Evolutionary conservation across 2,113 vertebrate genomes (phyloP), one percentile per base, ranked within the genome.

Genomic region (Oncorhynchus nerka): DNA sequence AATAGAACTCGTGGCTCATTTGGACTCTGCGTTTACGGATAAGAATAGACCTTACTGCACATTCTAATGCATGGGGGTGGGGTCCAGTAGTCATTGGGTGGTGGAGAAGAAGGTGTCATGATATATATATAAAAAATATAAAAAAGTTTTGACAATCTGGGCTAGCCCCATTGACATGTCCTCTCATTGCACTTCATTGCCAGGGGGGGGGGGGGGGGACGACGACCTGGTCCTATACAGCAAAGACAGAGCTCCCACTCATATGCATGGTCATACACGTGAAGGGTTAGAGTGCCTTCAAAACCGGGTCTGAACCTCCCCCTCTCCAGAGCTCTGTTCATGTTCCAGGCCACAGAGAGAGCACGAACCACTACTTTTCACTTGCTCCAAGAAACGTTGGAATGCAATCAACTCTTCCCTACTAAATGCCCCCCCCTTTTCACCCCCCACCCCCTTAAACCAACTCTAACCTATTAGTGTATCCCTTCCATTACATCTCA

Each of bases 331-430:
- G 16, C 62, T 82, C 19, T 4, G 59, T 55, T 77, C 64, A 66
- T 28, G 30, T 79, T 30, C 22, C 57, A 55, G 65, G 8, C 72
- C n/a, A n/a, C 32, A 45, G 26, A 76, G 62, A 65, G 77, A 70
- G 24, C 4, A 30, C 64, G 0, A 80, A 19, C 30, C 83, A 76
- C 77, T 65, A 80, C 75, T 85, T 85, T 82, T 88, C 78, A 81
- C 68, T 78, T 57, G 11, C 4, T 57, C 59, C 84, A 78, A 86
- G 81, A 81, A 82, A 68, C 57, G 9, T 5, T 68, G 80, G 83
- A 90, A 89, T 85, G 62, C 70, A 45, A 51, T 79, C 66, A 81
- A 72, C 69, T 30, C 70, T 75, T 20, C 55, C 67, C 68, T 78
- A 9, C 34, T 8, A 9, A 39, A 39, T 69, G 4, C 12, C 8